Percentiles rank a stretch among this genome's conserved stretches.
These are phyloP conservation scores for Sminthurinus aureus DNA, from an alignment of 2,888 invertebrate species.

Conservation along the genomic window DNA sequence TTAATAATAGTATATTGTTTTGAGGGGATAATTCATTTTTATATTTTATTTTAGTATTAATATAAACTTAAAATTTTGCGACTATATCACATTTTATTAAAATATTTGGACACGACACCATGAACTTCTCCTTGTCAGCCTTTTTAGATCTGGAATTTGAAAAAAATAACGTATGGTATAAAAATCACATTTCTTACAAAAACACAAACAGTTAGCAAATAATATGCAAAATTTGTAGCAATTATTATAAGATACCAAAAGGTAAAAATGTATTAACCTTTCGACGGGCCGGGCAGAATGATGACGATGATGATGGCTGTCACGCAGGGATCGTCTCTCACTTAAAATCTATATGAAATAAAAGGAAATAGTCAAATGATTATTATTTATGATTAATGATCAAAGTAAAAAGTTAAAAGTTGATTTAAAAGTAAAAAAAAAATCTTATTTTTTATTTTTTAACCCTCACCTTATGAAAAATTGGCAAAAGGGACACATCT, in stretches of 20 bases:
- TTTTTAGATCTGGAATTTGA: conserved; percentile 11
- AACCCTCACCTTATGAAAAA: conserved; percentile 73
- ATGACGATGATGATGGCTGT: conserved; percentile 36
- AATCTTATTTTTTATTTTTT: neutral
- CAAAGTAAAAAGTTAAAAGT: no score
- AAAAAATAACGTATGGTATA: no score
- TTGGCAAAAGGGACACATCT: conserved; percentile 86
- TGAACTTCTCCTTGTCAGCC: conserved; percentile 61
- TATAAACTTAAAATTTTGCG: conserved; percentile 76
- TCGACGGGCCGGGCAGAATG: conserved; percentile 30
- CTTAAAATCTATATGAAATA: conserved; percentile 62
- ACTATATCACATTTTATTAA: conserved; percentile 96
- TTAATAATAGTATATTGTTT: neutral
- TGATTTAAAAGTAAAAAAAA: no score
- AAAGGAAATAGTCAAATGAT: no score
- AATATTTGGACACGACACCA: conserved; percentile 91
- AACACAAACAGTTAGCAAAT: no score
- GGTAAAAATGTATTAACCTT: no score
- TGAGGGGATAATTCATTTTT: neutral
- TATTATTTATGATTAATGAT: no score
- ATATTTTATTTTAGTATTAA: neutral
- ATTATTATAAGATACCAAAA: no score
- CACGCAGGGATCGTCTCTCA: conserved; percentile 43
- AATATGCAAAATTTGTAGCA: no score
- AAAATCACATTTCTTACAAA: no score